Base-by-base conservation (phyloP, 2,888 invertebrate species). In the Celastrina argiolus region DNA sequence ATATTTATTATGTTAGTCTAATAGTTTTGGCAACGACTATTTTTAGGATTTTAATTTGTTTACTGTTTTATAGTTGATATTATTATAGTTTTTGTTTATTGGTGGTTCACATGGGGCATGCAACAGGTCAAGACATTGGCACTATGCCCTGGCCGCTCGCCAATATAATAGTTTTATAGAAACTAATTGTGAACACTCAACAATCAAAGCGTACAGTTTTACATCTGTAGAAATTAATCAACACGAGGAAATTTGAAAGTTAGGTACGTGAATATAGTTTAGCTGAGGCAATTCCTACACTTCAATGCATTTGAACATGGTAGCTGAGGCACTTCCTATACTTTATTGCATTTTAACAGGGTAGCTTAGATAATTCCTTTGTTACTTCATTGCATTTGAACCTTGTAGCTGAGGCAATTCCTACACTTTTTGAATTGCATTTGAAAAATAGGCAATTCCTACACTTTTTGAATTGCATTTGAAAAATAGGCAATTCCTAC, bases 81-180 rank as follows among this genome's bases (percentile, higher is more conserved):
- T 12, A 18, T 1, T 26, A 45, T 45, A 45, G 16, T 51, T 51
- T 22, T 51, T 51, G 51, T 51, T 22, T 51, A 51, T 36, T 36
- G 34, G n/a, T 61, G 66, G 66, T 69, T 67, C 72, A 72, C 77
- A 79, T 80, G 78, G 77, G 70, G 70, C 65, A 80, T 73, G 81
- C 88, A 88, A 88, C 88, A 88, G 83, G 87, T 87, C 73, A 74
- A 74, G 74, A 76, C 74, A 79, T 82, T 87, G 87, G 87, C 85
- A 79, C 72, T 69, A 77, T 78, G 83, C 83, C 86, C 79, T 89
- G 89, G 88, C 81, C 75, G 70, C 68, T 68, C 72, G 85, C 89
- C 89, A 88, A 78, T 69, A 78, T 69, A 61, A 59, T 22, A 36
- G 39, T 61, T 61, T 59, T 39, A 61, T 61, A 22, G 34, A 61